Percentiles rank a stretch among this genome's conserved stretches.
Evolutionary conservation across 2,888 invertebrate species (phyloP).

Genomic region (Furcula furcula): DNA sequence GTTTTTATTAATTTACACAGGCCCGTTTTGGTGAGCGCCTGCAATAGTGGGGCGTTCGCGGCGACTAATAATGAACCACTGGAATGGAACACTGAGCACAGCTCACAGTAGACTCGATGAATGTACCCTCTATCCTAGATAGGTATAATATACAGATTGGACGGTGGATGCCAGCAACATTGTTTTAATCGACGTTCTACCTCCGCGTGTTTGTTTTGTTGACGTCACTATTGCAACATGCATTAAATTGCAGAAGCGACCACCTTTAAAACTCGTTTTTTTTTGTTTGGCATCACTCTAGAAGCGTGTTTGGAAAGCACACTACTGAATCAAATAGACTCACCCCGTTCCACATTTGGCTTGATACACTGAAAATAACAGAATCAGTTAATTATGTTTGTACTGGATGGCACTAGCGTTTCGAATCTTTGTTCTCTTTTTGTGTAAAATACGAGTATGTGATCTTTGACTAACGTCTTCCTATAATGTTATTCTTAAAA

Average conservation of each 20-base stretch:
- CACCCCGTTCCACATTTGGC: slow-evolving; percentile 72
- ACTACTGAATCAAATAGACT: slow-evolving; percentile 53
- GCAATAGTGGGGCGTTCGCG: slow-evolving; percentile 48
- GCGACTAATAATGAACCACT: slow-evolving; percentile 65
- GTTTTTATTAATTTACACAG: slow-evolving; percentile 23
- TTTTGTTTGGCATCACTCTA: slow-evolving; percentile 6
- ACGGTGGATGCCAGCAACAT: slow-evolving; percentile 25
- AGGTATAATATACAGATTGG: slow-evolving; percentile 27
- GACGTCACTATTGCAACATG: slow-evolving; percentile 28
- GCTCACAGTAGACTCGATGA: slow-evolving; percentile 46
- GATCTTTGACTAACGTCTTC: too few species aligned
- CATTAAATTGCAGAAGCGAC: slow-evolving; percentile 25
- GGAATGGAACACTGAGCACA: slow-evolving; percentile 75
- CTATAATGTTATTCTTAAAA: too few species aligned
- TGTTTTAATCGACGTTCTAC: slow-evolving; percentile 15
- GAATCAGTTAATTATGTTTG: slow-evolving; percentile 35
- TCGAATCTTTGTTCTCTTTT: too few species aligned
- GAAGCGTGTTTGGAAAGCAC: slow-evolving; percentile 49
- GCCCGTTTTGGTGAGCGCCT: slow-evolving; percentile 32
- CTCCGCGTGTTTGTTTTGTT: slow-evolving; percentile 13
- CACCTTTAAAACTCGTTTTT: slow-evolving; percentile 13
- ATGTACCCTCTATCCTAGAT: slow-evolving; percentile 36
- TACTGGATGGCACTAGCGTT: too few species aligned
- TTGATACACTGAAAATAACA: slow-evolving; percentile 77
- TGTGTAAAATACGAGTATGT: too few species aligned